These are phyloP conservation scores for Lamellibrachia satsuma DNA, from an alignment of 2,888 invertebrate genomes.

Conservation along the genomic window DNA sequence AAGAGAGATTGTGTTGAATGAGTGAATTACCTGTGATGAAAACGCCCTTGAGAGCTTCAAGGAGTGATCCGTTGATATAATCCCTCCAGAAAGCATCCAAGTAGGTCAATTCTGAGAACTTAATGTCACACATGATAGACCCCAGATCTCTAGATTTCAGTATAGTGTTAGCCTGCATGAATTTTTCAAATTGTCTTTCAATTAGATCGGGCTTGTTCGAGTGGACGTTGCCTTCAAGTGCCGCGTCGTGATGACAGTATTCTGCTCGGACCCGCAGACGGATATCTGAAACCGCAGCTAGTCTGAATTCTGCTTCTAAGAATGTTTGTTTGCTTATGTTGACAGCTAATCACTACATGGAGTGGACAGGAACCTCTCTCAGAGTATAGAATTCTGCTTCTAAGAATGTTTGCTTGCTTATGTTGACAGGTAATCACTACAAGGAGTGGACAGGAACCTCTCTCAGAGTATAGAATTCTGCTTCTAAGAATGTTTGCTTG, in stretches of 20 bases:
- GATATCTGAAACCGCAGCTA: slow-evolving; percentile 49
- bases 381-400: no score
- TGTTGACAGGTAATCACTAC: no score
- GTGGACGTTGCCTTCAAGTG: slow-evolving; percentile 53
- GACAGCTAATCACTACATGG: no score
- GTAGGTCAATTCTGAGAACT: slow-evolving; percentile 61
- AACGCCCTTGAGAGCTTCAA: slow-evolving; percentile 60
- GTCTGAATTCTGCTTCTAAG: background rate
- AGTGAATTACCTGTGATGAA: slow-evolving; percentile 52
- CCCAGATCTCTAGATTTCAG: slow-evolving; percentile 61
- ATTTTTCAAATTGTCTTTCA: slow-evolving; percentile 58
- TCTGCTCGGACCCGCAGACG: slow-evolving; percentile 58
- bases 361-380: no score
- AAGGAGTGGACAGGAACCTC: no score
- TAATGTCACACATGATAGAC: slow-evolving; percentile 62
- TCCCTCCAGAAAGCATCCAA: slow-evolving; percentile 65
- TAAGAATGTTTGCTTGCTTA: no score
- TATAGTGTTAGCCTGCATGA: slow-evolving; percentile 58
- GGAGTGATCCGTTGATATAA: slow-evolving; percentile 60
- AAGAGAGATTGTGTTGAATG: background rate
- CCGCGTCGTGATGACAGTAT: slow-evolving; percentile 53
- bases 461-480: no score
- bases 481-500: no score
- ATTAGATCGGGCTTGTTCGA: slow-evolving; percentile 56
- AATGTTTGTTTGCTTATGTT: no score